Evolutionary conservation across 2,797 vertebrate genomes (phyloP).

Genomic region (Urophycis tenuis): DNA sequence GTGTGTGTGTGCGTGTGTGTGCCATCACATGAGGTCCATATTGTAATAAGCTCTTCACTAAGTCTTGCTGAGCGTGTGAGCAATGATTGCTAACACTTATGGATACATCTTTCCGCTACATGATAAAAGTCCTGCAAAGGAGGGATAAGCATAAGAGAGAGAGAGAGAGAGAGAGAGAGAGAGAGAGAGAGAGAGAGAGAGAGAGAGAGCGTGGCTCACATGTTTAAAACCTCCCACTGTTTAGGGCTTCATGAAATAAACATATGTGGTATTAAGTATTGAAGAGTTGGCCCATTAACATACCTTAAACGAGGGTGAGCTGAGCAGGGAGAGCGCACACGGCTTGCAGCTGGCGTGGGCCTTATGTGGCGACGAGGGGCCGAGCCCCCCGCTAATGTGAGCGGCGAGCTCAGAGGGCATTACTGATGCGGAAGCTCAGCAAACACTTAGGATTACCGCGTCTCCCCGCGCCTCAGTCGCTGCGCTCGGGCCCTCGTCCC

Average conservation of each 20-base stretch:
- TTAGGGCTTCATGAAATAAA: slow-evolving; percentile 27
- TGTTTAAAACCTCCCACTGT: slow-evolving; percentile 24
- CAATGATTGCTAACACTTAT: slow-evolving; percentile 33
- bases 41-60: slow-evolving; percentile 26
- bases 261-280: slow-evolving; percentile 33
- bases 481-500: neutral
- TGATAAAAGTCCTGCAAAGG: slow-evolving; percentile 18
- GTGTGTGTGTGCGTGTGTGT: neutral
- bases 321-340: slow-evolving; percentile 7
- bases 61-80: slow-evolving; percentile 32
- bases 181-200: neutral
- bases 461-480: neutral
- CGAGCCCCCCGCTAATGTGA: slow-evolving; percentile 19
- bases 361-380: neutral
- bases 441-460: neutral
- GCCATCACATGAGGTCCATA: too few species aligned
- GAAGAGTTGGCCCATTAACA: slow-evolving; percentile 23
- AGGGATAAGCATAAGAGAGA: neutral
- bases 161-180: neutral
- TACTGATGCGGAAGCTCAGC: neutral
- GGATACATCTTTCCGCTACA: slow-evolving; percentile 27
- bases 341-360: neutral
- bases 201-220: neutral
- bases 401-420: slow-evolving; percentile 10
- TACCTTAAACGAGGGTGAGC: slow-evolving; percentile 38